Conservation (phyloP, 2,113 vertebrate species). For the Felis catus region DNA sequence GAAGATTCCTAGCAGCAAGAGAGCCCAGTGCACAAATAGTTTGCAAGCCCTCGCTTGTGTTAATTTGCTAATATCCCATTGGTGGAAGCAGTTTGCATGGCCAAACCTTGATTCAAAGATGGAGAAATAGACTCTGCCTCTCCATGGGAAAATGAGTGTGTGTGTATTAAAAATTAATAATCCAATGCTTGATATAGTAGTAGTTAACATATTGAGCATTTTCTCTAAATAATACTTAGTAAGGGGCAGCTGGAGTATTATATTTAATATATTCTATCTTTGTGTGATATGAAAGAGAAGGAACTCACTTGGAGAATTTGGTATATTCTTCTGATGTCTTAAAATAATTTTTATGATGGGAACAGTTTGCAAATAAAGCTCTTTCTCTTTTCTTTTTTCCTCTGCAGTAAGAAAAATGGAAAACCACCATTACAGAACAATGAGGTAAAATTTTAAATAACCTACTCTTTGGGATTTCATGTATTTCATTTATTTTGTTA, state of each 20-base stretch:
- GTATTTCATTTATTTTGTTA: slow-evolving; percentile 31
- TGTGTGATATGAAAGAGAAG: slow-evolving; percentile 14
- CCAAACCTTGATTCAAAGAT: not conserved
- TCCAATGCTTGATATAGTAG: not conserved
- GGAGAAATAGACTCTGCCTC: not conserved
- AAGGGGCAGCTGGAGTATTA: not conserved
- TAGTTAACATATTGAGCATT: not conserved
- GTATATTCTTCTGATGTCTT: slow-evolving; percentile 39
- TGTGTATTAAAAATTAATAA: slow-evolving; percentile 5
- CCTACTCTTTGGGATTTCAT: slow-evolving; percentile 48
- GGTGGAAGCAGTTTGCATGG: not conserved
- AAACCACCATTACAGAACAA: slow-evolving; percentile 85
- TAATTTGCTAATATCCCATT: not conserved
- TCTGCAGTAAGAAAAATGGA: slow-evolving; percentile 89
- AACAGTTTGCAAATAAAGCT: slow-evolving; percentile 65
- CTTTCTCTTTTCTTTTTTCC: slow-evolving; percentile 61
- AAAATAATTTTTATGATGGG: slow-evolving; percentile 48
- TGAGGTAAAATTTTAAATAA: slow-evolving; percentile 88
- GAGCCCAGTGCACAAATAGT: not conserved
- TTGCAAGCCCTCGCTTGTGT: not conserved
- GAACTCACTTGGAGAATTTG: slow-evolving; percentile 38
- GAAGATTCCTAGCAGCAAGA: not conserved
- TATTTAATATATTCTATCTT: not conserved
- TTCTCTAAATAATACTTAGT: slow-evolving; percentile 40
- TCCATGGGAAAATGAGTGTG: not conserved